Base-by-base conservation (phyloP, 2,888 invertebrate species). In the Thera obeliscata region DNA sequence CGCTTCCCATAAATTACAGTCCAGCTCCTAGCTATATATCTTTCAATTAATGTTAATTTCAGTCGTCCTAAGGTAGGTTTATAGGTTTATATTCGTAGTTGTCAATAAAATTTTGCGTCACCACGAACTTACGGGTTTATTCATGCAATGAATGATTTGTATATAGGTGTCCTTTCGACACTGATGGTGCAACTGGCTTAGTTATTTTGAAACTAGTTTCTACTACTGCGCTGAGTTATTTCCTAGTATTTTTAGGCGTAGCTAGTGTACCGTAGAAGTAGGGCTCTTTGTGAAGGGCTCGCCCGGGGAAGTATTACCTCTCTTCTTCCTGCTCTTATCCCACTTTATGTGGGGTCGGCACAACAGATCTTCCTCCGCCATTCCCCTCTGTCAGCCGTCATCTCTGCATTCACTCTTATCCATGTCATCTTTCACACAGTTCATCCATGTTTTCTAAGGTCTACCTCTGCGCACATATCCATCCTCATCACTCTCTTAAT, bases 31-130 rank as follows among this genome's bases (percentile, higher is more conserved):
- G 69, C 74, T 62, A 68, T 74, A 73, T 69, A 71, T 73, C 73
- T 67, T 70, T 71, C 74, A 75, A 75, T 75, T 75, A 71, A 69
- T 66, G 67, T 72, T 74, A 72, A 75, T 72, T 73, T 67, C 56
- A 9, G 64, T 56, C 59, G 63, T 55, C 59, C 70, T 56, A 66
- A 71, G 64, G 64, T 59, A 64, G 49, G 57, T 64, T 64, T 69
- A 64, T 54, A 22, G 67, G 46, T 57, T n/a, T 11, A 35, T 9
- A 35, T 33, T 35, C 8, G 59, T 22, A 55, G 12, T 62, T 68
- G 63, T 68, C 54, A 36, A 50, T 67, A 63, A 57, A 65, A 67
- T 69, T 69, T 69, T 60, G 61, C 61, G 62, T 58, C 66, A 46
- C 56, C 64, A 64, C 35, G 43, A 52, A 12, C 12, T 43, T 38